Evolutionary conservation across 1,140 invertebrate genomes (phyloP), one percentile per base, ranked within the genome.

Genomic region (Penaeus japonicus): DNA sequence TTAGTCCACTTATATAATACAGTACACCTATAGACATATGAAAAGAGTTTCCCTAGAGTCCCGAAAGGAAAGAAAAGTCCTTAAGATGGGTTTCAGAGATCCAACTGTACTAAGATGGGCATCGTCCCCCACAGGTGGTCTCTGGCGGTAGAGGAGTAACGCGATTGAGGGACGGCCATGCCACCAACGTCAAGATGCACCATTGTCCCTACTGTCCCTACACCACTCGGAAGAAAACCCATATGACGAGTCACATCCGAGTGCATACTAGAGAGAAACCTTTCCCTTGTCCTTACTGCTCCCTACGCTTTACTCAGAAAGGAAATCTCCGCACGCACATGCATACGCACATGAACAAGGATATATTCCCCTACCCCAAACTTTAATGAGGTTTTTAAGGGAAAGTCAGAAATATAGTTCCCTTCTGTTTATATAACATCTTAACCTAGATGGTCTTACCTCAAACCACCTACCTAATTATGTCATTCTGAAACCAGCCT

Each of bases 201-300:
- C 80, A 82, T 83, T 88, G 86, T 70, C 86, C 86, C 80, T 88
- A 55, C 86, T 88, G 86, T 83, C 57, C 30, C 79, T 88, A 88
- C 80, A 53, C 62, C 47, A 88, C 86, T 24, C 54, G 24, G 57
- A 88, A 88, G 86, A 88, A 88, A 88, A 88, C 86, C 54, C 86
- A 88, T 70, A 88, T 88, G 86, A 88, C 86, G 27, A 88, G 53
- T 88, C 86, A 88, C 79, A 83, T 88, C 79, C 86, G 86, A 17
- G 79, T 88, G 54, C 86, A 88, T 39, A 88, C 86, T 32, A 88
- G 77, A 75, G 86, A 88, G 80, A 82, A 83, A 65, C 86, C 86
- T 32, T 88, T 88, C 53, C 65, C 80, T 57, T 88, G 86, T 70
- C 86, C 78, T 35, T 47, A 88, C 65, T 88, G 86, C 57, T 35